Evolutionary conservation across 2,113 vertebrate species (phyloP).

Genomic region (Hemibagrus wyckioides): DNA sequence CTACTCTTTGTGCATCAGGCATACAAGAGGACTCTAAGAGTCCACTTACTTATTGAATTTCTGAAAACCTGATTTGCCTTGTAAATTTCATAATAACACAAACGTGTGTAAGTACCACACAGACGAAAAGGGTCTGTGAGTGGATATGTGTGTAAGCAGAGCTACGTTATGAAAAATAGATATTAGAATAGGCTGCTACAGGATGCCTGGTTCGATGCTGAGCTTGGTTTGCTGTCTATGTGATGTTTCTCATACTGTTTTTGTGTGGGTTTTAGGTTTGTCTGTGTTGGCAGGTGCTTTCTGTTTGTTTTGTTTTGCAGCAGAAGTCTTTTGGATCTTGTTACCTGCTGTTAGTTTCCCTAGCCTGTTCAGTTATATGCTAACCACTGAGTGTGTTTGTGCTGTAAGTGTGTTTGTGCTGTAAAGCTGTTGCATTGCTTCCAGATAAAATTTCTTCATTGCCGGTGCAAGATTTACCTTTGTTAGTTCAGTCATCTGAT

Average conservation of each 20-base stretch:
- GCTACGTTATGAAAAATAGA: neutral
- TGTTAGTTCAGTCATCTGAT: neutral
- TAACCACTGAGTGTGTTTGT: neutral
- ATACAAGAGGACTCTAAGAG: neutral
- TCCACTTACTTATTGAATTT: conserved; percentile 29
- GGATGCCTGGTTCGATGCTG: neutral
- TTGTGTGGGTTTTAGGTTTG: neutral
- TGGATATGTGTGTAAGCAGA: neutral
- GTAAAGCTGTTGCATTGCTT: neutral
- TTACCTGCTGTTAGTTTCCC: neutral
- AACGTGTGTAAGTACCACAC: neutral
- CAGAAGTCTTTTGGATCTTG: neutral
- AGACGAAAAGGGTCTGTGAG: conserved; percentile 8
- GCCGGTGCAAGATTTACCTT: neutral
- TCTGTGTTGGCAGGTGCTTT: neutral
- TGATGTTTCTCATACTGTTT: neutral
- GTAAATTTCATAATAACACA: conserved; percentile 58
- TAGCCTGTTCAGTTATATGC: neutral
- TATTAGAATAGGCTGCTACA: neutral
- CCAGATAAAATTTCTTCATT: neutral
- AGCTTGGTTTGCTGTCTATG: neutral
- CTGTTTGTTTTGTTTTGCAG: neutral
- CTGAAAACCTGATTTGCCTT: conserved; percentile 53
- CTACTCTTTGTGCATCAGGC: neutral
- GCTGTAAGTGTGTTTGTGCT: neutral